Percentiles rank a stretch among this genome's conserved stretches.
These are phyloP conservation scores for Puffinus mauretanicus DNA, from an alignment of 2,113 vertebrate species.

Conservation along the genomic window DNA sequence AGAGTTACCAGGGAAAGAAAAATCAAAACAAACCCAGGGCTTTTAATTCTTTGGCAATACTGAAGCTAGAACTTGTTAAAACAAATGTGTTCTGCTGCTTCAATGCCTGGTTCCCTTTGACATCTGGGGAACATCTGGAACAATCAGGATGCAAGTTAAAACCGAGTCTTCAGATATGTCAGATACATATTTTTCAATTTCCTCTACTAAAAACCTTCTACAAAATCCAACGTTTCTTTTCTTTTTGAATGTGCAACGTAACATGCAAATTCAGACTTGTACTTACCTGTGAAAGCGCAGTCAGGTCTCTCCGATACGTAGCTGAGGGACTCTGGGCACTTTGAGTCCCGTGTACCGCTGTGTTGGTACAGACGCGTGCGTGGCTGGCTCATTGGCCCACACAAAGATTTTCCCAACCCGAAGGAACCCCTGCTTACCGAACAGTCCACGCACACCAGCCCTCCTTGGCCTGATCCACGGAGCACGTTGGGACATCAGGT, in stretches of 20 bases:
- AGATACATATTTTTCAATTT: conserved; percentile 60
- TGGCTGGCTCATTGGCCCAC: fast-evolving
- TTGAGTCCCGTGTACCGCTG: fast-evolving
- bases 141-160: conserved; percentile 39
- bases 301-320: fast-evolving
- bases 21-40: background rate
- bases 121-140: conserved; percentile 64
- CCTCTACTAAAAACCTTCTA: conserved; percentile 7
- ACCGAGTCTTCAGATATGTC: conserved; percentile 27
- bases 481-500: background rate
- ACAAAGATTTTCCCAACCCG: background rate
- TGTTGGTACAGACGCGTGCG: fast-evolving
- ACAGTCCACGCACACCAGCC: fast-evolving
- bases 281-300: background rate
- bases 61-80: background rate
- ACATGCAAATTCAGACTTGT: background rate
- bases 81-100: background rate
- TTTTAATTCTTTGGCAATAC: background rate
- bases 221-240: background rate
- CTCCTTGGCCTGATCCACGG: background rate
- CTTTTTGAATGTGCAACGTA: background rate
- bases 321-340: background rate
- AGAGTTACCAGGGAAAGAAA: background rate
- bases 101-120: background rate
- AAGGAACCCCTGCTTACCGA: background rate